These are phyloP conservation scores for Hemistola chrysoprasaria DNA, from an alignment of 2,888 invertebrate genomes.

Conservation along the genomic window DNA sequence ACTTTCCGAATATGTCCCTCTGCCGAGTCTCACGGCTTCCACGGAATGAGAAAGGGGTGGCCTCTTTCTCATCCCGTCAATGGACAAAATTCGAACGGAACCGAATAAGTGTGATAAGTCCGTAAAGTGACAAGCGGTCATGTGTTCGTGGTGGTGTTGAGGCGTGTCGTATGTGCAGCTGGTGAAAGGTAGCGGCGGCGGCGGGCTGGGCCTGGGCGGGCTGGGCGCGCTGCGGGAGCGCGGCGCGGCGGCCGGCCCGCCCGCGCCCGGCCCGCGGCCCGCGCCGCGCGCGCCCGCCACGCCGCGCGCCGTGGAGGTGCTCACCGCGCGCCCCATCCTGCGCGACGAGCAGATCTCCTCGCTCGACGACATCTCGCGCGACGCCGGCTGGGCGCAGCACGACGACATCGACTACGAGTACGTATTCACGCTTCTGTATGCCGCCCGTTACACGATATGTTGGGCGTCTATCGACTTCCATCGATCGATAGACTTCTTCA, in stretches of 20 bases:
- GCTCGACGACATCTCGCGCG: constrained; percentile 94
- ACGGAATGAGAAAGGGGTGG: no score
- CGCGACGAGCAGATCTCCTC: constrained; percentile 96
- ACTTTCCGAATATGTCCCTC: no score
- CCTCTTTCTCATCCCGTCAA: no score
- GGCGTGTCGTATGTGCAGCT: constrained; percentile 41
- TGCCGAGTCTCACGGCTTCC: no score
- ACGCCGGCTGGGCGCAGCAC: constrained; percentile 95
- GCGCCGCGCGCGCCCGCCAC: constrained; percentile 53
- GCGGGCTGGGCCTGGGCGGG: constrained; percentile 72
- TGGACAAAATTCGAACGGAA: no score
- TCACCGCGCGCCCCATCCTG: constrained; percentile 92
- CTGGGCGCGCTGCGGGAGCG: constrained; percentile 63
- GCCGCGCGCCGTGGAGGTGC: constrained; percentile 83
- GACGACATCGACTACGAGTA: constrained; percentile 96
- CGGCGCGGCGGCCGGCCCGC: constrained; percentile 40
- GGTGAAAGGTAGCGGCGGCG: constrained; percentile 75
- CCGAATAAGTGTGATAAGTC: no score
- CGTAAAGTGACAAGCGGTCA: no score
- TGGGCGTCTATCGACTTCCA: no score
- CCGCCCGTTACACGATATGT: no score
- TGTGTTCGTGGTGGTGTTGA: constrained; percentile 1
- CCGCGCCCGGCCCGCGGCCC: constrained; percentile 39
- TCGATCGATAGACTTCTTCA: no score
- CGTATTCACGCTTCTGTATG: constrained; percentile 37